These are phyloP conservation scores for Ceratina australensis DNA, from an alignment of 1,140 invertebrate genomes.

Conservation along the genomic window DNA sequence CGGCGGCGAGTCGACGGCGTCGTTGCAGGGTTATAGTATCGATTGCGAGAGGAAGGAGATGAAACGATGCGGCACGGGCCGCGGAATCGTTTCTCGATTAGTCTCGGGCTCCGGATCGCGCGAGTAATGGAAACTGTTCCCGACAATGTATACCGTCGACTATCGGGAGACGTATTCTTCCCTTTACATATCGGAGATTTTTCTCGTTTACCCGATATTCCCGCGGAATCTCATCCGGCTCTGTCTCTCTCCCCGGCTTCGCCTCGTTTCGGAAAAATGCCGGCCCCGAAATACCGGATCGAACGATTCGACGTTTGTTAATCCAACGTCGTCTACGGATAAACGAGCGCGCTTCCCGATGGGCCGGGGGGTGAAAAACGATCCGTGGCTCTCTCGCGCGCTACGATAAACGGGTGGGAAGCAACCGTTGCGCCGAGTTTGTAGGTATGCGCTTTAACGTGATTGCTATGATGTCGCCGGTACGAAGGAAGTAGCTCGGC, in stretches of 20 bases:
- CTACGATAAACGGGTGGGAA: slow-evolving; percentile 16
- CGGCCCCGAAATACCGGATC: neutral
- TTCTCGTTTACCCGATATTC: slow-evolving; percentile 27
- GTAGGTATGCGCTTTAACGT: slow-evolving; percentile 41
- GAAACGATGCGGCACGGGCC: slow-evolving; percentile 8
- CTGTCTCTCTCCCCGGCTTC: neutral
- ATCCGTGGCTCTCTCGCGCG: slow-evolving; percentile 3
- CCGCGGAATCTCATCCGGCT: neutral
- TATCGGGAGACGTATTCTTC: slow-evolving; percentile 12
- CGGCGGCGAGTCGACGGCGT: too few species aligned
- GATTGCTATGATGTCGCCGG: slow-evolving; percentile 30
- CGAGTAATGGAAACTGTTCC: slow-evolving; percentile 27
- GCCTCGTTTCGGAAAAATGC: neutral
- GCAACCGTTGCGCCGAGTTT: neutral
- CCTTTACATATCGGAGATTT: slow-evolving; percentile 19
- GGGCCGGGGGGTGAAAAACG: neutral
- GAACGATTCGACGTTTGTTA: slow-evolving; percentile 8
- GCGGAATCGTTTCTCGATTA: slow-evolving; percentile 37
- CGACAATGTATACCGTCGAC: slow-evolving; percentile 13
- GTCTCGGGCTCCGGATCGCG: slow-evolving; percentile 5
- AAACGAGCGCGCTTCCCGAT: neutral
- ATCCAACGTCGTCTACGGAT: slow-evolving; percentile 1
- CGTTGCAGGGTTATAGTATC: neutral
- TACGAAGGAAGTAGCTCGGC: slow-evolving; percentile 17
- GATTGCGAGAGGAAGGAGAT: neutral